These are phyloP conservation scores for Prochilodus magdalenae DNA, from an alignment of 2,113 vertebrate species.

Conservation along the genomic window DNA sequence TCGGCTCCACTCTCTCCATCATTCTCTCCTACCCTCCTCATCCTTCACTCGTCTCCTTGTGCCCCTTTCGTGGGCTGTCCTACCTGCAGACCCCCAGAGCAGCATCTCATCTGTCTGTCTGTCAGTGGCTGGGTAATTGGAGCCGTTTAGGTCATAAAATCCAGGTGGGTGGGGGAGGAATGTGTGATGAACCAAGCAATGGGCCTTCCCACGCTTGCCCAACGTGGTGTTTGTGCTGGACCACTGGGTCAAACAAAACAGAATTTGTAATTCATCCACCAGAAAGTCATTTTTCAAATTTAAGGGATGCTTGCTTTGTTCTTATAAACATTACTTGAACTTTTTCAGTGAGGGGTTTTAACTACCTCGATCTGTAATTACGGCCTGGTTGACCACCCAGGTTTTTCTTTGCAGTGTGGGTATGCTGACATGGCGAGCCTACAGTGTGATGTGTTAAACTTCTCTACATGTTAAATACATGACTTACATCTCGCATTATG, in stretches of 20 bases:
- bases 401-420: conserved; percentile 28
- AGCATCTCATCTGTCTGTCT: conserved; percentile 79
- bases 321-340: conserved; percentile 15
- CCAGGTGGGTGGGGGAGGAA: conserved; percentile 70
- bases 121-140: conserved; percentile 86
- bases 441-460: background rate
- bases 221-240: conserved; percentile 64
- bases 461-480: background rate
- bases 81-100: conserved; percentile 71
- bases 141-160: conserved; percentile 82
- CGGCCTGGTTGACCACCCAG: conserved; percentile 13
- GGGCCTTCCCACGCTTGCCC: conserved; percentile 74
- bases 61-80: conserved; percentile 37
- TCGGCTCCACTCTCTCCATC: conserved; percentile 74
- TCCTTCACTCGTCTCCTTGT: conserved; percentile 61
- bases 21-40: conserved; percentile 62
- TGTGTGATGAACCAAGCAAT: conserved; percentile 71
- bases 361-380: background rate
- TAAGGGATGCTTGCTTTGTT: conserved; percentile 19
- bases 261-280: conserved; percentile 28
- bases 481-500: background rate
- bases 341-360: background rate
- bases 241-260: conserved; percentile 44
- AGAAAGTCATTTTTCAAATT: conserved; percentile 30
- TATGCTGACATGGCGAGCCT: background rate